Base-by-base conservation (phyloP, 1,140 invertebrate genomes). In the Orchesella cincta region DNA sequence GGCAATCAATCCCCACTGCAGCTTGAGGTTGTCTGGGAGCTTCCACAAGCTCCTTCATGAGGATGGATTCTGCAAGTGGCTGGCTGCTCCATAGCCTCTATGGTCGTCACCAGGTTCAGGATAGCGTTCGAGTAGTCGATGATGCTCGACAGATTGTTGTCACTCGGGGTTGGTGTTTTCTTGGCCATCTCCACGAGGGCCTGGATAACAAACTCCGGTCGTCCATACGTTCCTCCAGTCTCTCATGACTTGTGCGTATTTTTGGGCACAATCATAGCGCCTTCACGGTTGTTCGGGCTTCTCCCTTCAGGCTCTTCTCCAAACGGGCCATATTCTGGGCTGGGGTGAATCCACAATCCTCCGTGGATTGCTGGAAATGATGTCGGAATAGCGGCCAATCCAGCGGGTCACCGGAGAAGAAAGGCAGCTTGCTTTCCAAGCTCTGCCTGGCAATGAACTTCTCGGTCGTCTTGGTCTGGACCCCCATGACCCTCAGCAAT, bases 351-450 rank as follows among this genome's bases (percentile, higher is more conserved):
- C 29, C 23, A 29, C 74, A 78, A 23, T 39, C 23, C 20, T 72
- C 31, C 20, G 74, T 73, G 0, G 62, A 28, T 0, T 12, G 1
- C 1, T 31, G 12, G 33, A 62, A 67, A n/a, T 52, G 8, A 1
- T 1, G 1, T 14, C 73, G 36, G 34, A 77, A 77, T 18, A 16
- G 12, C 3, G 76, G 76, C 76, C 76, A 77, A 1, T 77, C 70
- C 1, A 52, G 67, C 1, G 76, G 75, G 1, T 76, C 29, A 16
- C 70, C 76, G 1, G 0, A 20, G 23, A 77, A 77, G 1, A 20
- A 1, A 0, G 76, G 67, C 0, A 77, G 51, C 0, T 73, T 70
- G 31, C 28, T 52, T 23, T 23, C 39, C 3, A 1, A 8, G 16
- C 20, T 23, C 26, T 78, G 77, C 20, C 73, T 67, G 1, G 72